These are phyloP conservation scores for Megaustenia siamemsis DNA, from an alignment of 2,888 invertebrate genomes.

Conservation along the genomic window DNA sequence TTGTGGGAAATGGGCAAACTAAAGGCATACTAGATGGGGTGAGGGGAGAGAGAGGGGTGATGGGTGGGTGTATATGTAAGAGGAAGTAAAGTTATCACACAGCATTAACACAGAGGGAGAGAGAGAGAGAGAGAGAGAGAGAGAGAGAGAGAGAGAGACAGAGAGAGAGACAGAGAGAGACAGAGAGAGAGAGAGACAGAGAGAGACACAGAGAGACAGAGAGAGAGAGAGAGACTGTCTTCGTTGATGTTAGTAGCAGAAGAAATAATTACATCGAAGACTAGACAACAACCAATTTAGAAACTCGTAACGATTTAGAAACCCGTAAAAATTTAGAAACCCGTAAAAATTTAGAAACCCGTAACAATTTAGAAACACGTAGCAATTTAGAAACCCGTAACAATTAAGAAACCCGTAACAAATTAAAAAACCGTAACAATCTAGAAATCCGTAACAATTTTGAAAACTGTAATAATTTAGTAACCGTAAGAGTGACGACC, in stretches of 20 bases:
- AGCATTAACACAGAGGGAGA: no score
- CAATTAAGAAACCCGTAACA: neutral
- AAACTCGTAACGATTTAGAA: no score
- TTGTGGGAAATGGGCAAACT: no score
- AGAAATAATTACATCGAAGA: neutral
- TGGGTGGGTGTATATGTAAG: no score
- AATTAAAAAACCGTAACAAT: neutral
- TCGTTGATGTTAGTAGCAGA: no score
- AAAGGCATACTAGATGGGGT: no score
- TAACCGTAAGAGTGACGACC: no score
- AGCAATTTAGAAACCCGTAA: neutral
- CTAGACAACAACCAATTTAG: neutral
- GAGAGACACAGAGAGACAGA: neutral
- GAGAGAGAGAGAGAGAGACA: neutral
- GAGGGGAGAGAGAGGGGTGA: no score
- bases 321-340: no score
- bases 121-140: neutral
- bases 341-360: no score
- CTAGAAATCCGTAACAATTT: neutral
- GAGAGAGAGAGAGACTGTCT: neutral
- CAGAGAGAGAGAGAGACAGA: neutral
- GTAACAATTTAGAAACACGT: no score
- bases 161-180: neutral
- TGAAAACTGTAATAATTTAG: neutral
- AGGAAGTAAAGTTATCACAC: no score